Percentiles rank a stretch among this genome's conserved stretches.
Evolutionary conservation across 2,797 vertebrate genomes (phyloP).

Genomic region (Micrastur ruficollis): DNA sequence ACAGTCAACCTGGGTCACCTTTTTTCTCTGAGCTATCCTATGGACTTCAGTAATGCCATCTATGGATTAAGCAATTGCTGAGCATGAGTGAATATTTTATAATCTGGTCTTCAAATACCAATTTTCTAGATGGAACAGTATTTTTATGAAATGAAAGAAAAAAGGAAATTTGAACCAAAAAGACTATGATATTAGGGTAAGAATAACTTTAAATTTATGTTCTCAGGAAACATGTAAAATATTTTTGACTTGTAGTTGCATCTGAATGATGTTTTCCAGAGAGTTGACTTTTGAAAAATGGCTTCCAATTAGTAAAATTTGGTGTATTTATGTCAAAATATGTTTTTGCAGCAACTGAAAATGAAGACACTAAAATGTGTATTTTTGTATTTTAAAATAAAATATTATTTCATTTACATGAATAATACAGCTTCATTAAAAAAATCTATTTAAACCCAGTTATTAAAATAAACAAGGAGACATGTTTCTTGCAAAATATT

Average conservation of each 20-base stretch:
- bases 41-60: not conserved
- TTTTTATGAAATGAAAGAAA: not conserved
- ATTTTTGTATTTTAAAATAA: not conserved
- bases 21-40: not conserved
- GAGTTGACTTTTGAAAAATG: not conserved
- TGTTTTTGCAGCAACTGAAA: not conserved
- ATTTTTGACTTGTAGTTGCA: not conserved
- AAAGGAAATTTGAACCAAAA: not conserved
- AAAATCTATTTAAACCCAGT: not conserved
- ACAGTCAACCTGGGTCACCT: not conserved
- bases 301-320: not conserved
- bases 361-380: not conserved
- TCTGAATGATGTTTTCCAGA: not conserved
- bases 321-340: not conserved
- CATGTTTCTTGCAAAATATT: not conserved
- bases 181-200: not conserved
- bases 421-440: not conserved
- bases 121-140: not conserved
- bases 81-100: not conserved
- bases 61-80: not conserved
- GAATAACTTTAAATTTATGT: not conserved
- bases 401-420: not conserved
- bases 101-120: not conserved
- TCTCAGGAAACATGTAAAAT: not conserved
- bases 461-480: not conserved